Conservation (phyloP, 2,797 vertebrate species). For the Phylloscopus collybita region DNA sequence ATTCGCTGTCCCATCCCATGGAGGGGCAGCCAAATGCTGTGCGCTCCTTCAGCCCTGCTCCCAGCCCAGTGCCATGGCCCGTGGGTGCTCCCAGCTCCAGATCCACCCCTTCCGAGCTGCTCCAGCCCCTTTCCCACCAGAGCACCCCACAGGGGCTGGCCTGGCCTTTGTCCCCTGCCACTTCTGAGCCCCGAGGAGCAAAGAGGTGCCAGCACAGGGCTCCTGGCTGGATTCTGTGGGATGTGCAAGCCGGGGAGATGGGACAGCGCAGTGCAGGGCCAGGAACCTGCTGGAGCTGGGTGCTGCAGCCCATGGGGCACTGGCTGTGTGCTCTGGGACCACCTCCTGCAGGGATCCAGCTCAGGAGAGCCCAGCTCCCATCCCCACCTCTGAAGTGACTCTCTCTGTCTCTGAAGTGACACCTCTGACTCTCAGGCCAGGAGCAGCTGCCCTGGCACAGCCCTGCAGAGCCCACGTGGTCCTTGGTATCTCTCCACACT, state of each 20-base stretch:
- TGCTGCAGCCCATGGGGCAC: neutral
- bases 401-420: no score
- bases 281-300: neutral
- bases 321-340: neutral
- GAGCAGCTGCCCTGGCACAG: neutral
- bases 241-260: neutral
- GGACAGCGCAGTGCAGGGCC: accelerated
- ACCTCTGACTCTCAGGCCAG: neutral
- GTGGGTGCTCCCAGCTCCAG: neutral
- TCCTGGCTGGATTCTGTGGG: accelerated
- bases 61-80: accelerated
- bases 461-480: neutral
- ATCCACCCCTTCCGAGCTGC: neutral
- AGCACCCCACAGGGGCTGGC: accelerated
- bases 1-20: neutral
- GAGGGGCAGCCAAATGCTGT: neutral
- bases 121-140: neutral
- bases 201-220: neutral
- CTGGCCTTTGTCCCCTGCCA: neutral
- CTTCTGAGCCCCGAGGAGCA: neutral
- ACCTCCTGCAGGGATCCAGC: neutral
- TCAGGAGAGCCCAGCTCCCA: neutral
- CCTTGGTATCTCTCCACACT: neutral
- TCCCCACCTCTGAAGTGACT: neutral
- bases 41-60: neutral